Conservation (phyloP, 2,888 invertebrate genomes). For the Nomada hirtipes region DNA sequence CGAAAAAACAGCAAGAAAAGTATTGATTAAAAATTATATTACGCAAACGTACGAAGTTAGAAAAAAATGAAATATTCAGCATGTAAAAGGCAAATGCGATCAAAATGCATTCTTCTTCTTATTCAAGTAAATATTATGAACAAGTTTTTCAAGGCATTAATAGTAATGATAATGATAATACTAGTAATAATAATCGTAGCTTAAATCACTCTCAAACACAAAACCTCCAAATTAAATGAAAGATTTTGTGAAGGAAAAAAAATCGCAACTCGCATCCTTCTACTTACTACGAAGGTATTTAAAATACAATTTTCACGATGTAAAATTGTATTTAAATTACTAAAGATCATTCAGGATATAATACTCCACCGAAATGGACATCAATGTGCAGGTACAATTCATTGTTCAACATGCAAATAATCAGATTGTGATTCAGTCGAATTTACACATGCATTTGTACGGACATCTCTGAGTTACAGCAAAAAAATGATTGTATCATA, state of each 20-base stretch:
- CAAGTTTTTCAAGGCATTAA: not conserved
- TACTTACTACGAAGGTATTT: not conserved
- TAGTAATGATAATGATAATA: not conserved
- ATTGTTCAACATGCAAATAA: slow-evolving; percentile 41
- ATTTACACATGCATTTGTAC: slow-evolving; percentile 40
- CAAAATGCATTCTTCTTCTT: slow-evolving; percentile 12
- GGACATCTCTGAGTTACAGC: not conserved
- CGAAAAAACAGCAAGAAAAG: slow-evolving; percentile 10
- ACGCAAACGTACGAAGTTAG: slow-evolving; percentile 27
- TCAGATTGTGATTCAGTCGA: slow-evolving; percentile 11
- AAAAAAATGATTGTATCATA: slow-evolving; percentile 16
- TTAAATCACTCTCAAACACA: not conserved
- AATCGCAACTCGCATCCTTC: not conserved
- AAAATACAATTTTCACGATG: not conserved
- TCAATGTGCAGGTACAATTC: slow-evolving; percentile 33
- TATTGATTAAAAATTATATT: slow-evolving; percentile 22
- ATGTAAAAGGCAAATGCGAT: slow-evolving; percentile 14
- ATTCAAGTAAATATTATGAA: not conserved
- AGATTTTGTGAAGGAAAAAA: slow-evolving; percentile 13
- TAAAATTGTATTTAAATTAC: slow-evolving; percentile 7
- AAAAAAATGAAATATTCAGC: slow-evolving; percentile 16
- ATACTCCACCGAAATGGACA: slow-evolving; percentile 1
- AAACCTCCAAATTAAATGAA: not conserved
- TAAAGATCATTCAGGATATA: not conserved
- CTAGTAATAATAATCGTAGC: slow-evolving; percentile 4